Evolutionary conservation across 2,888 invertebrate genomes (phyloP).

Genomic region (Idaea biselata): DNA sequence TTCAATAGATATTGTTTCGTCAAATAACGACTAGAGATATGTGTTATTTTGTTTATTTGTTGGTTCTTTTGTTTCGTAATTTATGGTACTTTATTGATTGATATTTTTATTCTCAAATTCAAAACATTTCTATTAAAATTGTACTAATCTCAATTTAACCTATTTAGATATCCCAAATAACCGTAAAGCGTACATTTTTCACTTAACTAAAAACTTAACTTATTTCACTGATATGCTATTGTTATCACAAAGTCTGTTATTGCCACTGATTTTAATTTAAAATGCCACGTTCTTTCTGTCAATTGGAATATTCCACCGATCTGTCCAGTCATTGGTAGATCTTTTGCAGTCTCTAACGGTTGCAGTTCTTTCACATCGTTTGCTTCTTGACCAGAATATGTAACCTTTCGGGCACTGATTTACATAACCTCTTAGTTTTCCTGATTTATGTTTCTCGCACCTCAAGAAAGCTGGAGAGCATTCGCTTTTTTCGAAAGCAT

Average conservation of each 20-base stretch:
- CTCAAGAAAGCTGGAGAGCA: slow-evolving; percentile 88
- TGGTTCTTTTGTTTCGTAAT: slow-evolving; percentile 1
- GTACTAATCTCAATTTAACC: neutral
- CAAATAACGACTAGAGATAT: slow-evolving; percentile 25
- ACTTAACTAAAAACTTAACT: slow-evolving; percentile 13
- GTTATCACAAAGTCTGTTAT: slow-evolving; percentile 30
- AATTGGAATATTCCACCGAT: slow-evolving; percentile 79
- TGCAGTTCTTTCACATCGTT: slow-evolving; percentile 85
- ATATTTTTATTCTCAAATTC: slow-evolving; percentile 1
- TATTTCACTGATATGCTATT: slow-evolving; percentile 28
- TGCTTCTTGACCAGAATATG: slow-evolving; percentile 88
- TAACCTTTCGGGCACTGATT: slow-evolving; percentile 89
- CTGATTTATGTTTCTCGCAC: slow-evolving; percentile 78
- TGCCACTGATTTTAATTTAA: slow-evolving; percentile 29
- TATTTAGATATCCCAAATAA: neutral
- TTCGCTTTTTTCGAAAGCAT: slow-evolving; percentile 83
- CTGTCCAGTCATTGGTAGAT: slow-evolving; percentile 61
- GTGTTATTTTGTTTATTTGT: slow-evolving; percentile 6
- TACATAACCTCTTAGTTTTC: slow-evolving; percentile 83
- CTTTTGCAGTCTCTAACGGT: slow-evolving; percentile 82
- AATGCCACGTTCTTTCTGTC: slow-evolving; percentile 76
- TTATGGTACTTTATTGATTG: neutral
- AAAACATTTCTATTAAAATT: slow-evolving; percentile 12
- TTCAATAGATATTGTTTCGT: slow-evolving; percentile 27
- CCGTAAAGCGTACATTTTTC: neutral